phyloP scores from a whole-genome alignment of 2,888 invertebrate species.

The Plutella xylostella region DNA sequence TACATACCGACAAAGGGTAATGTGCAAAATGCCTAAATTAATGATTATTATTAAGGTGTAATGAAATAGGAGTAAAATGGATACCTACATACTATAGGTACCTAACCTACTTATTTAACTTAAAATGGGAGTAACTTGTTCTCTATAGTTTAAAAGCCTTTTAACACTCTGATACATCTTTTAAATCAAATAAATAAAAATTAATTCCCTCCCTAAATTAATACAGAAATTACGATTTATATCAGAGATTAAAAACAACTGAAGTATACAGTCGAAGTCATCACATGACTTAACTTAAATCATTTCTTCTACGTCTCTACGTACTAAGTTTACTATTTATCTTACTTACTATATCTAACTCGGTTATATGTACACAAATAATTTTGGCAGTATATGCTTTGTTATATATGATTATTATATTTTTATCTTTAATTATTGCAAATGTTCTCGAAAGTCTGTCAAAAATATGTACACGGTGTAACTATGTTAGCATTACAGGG shows the following conservation, averaged over 20 bases:
- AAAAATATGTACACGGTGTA: constrained; percentile 7
- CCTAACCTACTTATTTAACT: too few species aligned
- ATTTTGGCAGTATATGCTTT: constrained; percentile 13
- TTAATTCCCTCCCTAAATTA: not conserved
- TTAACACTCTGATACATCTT: not conserved
- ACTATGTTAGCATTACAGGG: too few species aligned
- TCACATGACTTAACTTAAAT: not conserved
- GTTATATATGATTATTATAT: constrained; percentile 10
- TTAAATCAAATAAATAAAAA: not conserved
- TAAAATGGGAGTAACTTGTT: not conserved
- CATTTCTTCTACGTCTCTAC: constrained; percentile 4
- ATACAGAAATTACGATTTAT: not conserved
- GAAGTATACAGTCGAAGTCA: not conserved
- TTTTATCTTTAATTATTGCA: not conserved
- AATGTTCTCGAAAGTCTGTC: not conserved
- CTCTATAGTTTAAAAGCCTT: not conserved
- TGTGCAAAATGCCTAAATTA: not conserved
- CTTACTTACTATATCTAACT: constrained; percentile 20
- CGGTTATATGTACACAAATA: constrained; percentile 20
- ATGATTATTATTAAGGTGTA: not conserved
- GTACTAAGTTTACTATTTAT: constrained; percentile 5
- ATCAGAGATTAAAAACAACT: not conserved
- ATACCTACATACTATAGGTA: not conserved
- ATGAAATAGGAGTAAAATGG: not conserved
- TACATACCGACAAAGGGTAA: not conserved